These are phyloP conservation scores for Triops longicaudatus DNA, from an alignment of 1,140 invertebrate species.

Conservation along the genomic window DNA sequence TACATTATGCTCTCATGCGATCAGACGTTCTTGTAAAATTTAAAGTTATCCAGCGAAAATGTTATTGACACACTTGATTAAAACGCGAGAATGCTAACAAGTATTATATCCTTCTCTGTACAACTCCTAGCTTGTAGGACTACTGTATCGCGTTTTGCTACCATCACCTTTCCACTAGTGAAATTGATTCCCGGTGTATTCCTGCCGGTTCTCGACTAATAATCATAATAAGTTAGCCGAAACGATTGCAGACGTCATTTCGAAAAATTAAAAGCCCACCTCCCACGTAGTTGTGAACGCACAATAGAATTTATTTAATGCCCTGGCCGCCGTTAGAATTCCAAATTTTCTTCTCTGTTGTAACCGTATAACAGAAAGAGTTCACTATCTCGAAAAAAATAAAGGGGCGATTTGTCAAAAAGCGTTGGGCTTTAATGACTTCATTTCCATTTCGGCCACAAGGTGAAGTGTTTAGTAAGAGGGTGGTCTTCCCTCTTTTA, in stretches of 20 bases:
- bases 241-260: background rate
- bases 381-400: background rate
- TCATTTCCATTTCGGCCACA: background rate
- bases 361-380: background rate
- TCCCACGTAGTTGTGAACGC: slow-evolving; percentile 12
- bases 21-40: background rate
- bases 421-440: slow-evolving; percentile 12
- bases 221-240: background rate
- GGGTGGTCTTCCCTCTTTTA: background rate
- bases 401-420: slow-evolving; percentile 6
- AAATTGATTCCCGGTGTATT: too few species aligned
- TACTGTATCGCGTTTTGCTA: background rate
- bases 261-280: background rate
- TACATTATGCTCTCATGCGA: background rate
- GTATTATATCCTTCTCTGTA: background rate
- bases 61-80: background rate
- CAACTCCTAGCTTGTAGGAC: background rate
- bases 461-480: slow-evolving; percentile 12
- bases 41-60: background rate
- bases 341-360: slow-evolving; percentile 18
- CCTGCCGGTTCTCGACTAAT: background rate
- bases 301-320: background rate
- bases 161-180: background rate
- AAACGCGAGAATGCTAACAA: background rate
- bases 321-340: slow-evolving; percentile 1